These are phyloP conservation scores for Keiferia lycopersicella DNA, from an alignment of 2,888 invertebrate species.

Conservation along the genomic window DNA sequence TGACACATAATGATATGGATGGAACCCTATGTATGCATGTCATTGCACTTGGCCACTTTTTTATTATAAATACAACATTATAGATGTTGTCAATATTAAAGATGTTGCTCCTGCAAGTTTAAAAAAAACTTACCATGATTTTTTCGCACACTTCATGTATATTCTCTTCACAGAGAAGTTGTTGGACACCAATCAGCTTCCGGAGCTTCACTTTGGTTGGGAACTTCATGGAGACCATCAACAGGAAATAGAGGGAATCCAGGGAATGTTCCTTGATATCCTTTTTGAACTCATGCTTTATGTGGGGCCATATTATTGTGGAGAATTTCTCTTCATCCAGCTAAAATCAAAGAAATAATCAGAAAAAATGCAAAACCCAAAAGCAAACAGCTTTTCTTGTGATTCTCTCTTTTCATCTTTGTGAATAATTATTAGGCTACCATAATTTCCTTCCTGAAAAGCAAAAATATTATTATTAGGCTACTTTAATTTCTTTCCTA, in stretches of 20 bases:
- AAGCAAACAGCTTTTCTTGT: too few species aligned
- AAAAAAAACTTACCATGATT: constrained; percentile 84
- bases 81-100: too few species aligned
- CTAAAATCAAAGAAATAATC: constrained; percentile 48
- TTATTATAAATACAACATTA: too few species aligned
- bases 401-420: too few species aligned
- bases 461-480: too few species aligned
- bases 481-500: too few species aligned
- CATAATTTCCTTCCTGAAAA: too few species aligned
- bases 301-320: constrained; percentile 80
- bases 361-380: neutral
- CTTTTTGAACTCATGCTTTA: constrained; percentile 82
- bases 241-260: constrained; percentile 84
- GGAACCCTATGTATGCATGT: too few species aligned
- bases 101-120: too few species aligned
- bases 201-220: constrained; percentile 78
- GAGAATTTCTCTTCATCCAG: constrained; percentile 79
- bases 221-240: constrained; percentile 67
- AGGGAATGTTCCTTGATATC: constrained; percentile 84
- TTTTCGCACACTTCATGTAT: constrained; percentile 80
- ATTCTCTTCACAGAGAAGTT: constrained; percentile 82
- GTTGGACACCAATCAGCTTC: constrained; percentile 77
- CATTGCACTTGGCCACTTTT: too few species aligned
- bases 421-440: too few species aligned
- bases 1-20: too few species aligned